phyloP scores from a whole-genome alignment of 2,888 invertebrate genomes.

The Stegophylla sp. region DNA sequence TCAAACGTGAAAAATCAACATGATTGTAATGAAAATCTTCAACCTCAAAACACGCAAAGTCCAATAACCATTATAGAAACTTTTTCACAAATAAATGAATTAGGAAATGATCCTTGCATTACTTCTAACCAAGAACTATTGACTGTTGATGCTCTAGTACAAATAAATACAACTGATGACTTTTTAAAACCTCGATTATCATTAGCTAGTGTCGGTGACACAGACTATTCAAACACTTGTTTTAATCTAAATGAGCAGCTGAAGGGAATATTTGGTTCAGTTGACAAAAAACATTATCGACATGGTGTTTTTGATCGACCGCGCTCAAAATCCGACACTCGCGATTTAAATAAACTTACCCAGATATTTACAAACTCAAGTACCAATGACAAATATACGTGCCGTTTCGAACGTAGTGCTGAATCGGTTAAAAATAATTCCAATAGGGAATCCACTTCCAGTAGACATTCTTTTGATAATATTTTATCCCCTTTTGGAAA shows the following conservation, averaged over 20 bases:
- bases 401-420: slow-evolving; percentile 57
- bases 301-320: slow-evolving; percentile 31
- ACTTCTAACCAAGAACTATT: not conserved
- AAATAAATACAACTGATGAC: not conserved
- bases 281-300: slow-evolving; percentile 7
- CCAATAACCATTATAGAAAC: not conserved
- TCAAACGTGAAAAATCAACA: not conserved
- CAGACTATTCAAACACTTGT: slow-evolving; percentile 9
- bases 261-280: slow-evolving; percentile 45
- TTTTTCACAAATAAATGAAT: not conserved
- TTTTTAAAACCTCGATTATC: not conserved
- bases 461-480: slow-evolving; percentile 52
- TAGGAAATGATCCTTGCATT: not conserved
- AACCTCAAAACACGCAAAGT: no score
- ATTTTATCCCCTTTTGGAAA: slow-evolving; percentile 33
- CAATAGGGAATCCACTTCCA: slow-evolving; percentile 19
- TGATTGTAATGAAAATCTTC: not conserved
- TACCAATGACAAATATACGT: slow-evolving; percentile 23
- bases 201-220: not conserved
- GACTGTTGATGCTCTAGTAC: not conserved
- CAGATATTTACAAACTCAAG: slow-evolving; percentile 25
- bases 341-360: slow-evolving; percentile 28
- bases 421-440: slow-evolving; percentile 38
- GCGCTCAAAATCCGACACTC: slow-evolving; percentile 48
- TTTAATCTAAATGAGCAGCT: slow-evolving; percentile 34